phyloP scores from a whole-genome alignment of 2,113 vertebrate species.

The Corvus cornix region DNA sequence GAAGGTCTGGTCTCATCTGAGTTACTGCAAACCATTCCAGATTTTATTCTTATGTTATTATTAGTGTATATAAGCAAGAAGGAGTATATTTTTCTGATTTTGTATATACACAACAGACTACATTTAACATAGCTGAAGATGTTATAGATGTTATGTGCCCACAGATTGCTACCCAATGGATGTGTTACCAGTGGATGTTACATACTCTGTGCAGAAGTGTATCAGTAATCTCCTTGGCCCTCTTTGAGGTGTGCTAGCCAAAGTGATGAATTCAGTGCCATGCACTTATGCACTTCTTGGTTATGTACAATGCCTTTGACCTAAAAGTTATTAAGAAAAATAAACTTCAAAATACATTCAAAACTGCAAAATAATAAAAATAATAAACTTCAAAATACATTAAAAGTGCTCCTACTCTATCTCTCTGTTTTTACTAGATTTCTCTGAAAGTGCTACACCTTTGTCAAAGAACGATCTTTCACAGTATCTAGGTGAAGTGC shows the following conservation, averaged over 20 bases:
- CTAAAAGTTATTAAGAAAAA: conserved; percentile 31
- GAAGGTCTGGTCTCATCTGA: neutral
- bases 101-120: neutral
- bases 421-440: neutral
- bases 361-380: too few relatives aligned
- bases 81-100: conserved; percentile 48
- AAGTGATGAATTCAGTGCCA: conserved; percentile 10
- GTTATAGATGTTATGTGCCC: neutral
- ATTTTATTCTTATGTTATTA: neutral
- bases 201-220: neutral
- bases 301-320: neutral
- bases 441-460: neutral
- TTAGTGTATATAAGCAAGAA: conserved; percentile 22
- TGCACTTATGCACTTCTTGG: conserved; percentile 44
- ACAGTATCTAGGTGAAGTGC: neutral
- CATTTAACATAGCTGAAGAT: neutral
- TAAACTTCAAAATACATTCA: conserved; percentile 48
- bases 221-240: neutral
- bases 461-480: neutral
- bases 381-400: conserved; percentile 62
- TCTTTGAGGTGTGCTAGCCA: conserved; percentile 1
- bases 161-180: neutral
- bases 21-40: neutral
- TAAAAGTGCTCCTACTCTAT: neutral
- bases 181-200: neutral